Percentiles rank a stretch among this genome's conserved stretches.
Conservation (phyloP, 64 coral and sea anemone genomes). For the Pachyseris speciosa region DNA sequence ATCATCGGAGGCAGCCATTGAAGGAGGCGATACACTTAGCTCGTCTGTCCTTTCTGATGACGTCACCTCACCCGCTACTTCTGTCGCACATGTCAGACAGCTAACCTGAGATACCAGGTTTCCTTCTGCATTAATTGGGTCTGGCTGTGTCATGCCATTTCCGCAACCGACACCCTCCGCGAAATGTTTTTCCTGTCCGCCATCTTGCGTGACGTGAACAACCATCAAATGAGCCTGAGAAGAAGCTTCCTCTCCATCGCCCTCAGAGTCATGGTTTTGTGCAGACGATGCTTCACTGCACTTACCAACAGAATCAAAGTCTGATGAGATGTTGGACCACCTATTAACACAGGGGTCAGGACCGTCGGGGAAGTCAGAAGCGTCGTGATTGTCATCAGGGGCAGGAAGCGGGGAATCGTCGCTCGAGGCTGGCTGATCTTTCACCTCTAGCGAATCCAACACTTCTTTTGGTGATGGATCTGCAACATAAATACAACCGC, state of each 20-base stretch:
- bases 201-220: conserved; percentile 30
- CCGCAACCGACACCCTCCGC: background rate
- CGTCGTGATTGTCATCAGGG: background rate
- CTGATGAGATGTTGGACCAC: conserved; percentile 76
- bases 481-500: background rate
- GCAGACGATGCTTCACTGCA: conserved; percentile 49
- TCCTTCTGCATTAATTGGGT: background rate
- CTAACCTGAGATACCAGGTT: background rate
- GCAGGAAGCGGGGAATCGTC: background rate
- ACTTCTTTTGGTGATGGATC: background rate
- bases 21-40: background rate
- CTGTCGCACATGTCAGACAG: background rate
- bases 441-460: background rate
- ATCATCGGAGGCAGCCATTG: background rate
- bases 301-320: conserved; percentile 75
- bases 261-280: conserved; percentile 31
- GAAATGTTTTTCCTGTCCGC: background rate
- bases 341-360: conserved; percentile 8
- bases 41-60: background rate
- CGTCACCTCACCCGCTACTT: background rate
- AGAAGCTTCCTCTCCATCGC: background rate
- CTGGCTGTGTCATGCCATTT: background rate
- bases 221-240: conserved; percentile 2
- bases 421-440: background rate
- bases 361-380: background rate